These are phyloP conservation scores for Cossypha heuglini DNA, from an alignment of 2,797 vertebrate genomes.

Conservation along the genomic window DNA sequence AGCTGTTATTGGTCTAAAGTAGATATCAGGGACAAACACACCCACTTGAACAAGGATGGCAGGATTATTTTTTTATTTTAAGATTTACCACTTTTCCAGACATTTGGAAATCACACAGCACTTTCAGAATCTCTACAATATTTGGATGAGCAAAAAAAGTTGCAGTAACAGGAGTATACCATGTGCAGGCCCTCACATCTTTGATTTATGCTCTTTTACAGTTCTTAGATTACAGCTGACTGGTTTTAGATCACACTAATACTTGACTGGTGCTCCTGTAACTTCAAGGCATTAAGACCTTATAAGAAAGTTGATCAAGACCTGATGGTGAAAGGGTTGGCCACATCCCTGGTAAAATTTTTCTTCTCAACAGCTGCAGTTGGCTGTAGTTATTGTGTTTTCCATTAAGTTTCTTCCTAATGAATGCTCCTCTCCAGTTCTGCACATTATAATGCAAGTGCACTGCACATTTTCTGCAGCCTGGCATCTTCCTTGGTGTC, in stretches of 20 bases:
- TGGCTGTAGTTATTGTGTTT: not conserved
- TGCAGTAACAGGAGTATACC: not conserved
- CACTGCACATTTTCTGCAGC: not conserved
- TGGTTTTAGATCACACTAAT: not conserved
- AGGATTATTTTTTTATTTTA: not conserved
- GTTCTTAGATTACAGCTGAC: not conserved
- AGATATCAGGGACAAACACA: not conserved
- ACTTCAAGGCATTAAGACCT: not conserved
- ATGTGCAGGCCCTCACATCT: not conserved
- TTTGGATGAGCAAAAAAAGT: not conserved
- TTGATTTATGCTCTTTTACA: not conserved
- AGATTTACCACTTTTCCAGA: not conserved
- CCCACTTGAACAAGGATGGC: not conserved
- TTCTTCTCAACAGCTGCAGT: not conserved
- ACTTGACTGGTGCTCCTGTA: not conserved
- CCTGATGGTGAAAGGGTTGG: not conserved
- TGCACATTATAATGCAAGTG: not conserved
- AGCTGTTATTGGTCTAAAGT: not conserved
- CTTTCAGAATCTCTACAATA: not conserved
- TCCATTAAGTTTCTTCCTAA: not conserved
- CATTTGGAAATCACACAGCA: not conserved
- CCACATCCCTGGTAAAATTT: not conserved
- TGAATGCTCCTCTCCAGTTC: not conserved
- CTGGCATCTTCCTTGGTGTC: not conserved
- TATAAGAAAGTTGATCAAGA: not conserved